Percentiles rank a stretch among this genome's conserved stretches.
Conservation (phyloP, 2,888 invertebrate species). For the Troides helena region DNA sequence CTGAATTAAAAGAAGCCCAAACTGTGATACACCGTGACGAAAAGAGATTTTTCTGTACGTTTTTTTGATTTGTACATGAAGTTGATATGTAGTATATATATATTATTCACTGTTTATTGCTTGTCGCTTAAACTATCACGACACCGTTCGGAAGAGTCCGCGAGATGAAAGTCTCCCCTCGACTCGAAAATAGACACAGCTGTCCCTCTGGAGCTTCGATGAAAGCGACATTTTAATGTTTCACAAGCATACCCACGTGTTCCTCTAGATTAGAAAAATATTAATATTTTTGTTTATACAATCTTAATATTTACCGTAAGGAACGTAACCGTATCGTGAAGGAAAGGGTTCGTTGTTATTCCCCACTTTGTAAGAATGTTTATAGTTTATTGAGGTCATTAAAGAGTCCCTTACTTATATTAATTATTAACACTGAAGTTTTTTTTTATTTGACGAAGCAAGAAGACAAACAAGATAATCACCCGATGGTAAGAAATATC, state of each 20-base stretch:
- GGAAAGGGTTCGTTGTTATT: neutral
- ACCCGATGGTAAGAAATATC: too few species aligned
- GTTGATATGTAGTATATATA: conserved; percentile 12
- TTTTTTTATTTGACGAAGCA: too few species aligned
- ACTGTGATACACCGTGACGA: conserved; percentile 9
- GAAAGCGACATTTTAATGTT: conserved; percentile 56
- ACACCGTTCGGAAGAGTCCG: conserved; percentile 39
- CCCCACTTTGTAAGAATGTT: neutral
- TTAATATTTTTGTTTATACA: neutral
- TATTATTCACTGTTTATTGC: conserved; percentile 33
- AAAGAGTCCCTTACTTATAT: neutral
- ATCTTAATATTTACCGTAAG: neutral
- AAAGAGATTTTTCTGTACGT: neutral
- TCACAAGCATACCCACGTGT: conserved; percentile 45
- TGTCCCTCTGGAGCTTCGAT: conserved; percentile 61
- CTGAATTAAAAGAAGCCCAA: conserved; percentile 4
- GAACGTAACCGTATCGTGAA: too few species aligned
- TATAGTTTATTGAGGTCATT: neutral
- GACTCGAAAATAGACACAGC: conserved; percentile 75
- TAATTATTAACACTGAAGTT: too few species aligned
- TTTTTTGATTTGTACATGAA: conserved; percentile 3
- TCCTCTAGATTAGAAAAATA: neutral
- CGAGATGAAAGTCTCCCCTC: conserved; percentile 53
- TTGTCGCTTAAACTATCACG: conserved; percentile 35
- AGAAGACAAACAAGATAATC: too few species aligned